Base-by-base conservation (phyloP, 2,888 invertebrate species). In the Microdon myrmicae region DNA sequence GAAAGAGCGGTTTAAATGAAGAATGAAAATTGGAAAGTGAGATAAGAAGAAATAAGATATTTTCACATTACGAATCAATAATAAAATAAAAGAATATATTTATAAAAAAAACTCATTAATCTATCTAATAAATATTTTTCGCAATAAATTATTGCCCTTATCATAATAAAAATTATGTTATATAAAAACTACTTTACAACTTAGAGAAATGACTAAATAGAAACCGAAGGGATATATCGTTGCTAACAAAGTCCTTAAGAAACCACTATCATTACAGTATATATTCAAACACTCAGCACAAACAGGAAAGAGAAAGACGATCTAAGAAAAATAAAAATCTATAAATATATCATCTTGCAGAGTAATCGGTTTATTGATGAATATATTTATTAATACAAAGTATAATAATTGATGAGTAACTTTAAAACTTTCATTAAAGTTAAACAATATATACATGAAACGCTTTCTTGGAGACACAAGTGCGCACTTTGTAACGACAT, bases 251-350 rank as follows among this genome's bases (percentile, higher is more conserved):
- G 9, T 59, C 44, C 59, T 53, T 10, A 28, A 43, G 22, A 13
- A 28, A 41, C 35, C 32, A 35, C 8, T 34, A 39, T 32, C 45
- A 41, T 39, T 45, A 43, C 55, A 55, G 43, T 37, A 54, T n/a
- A 48, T 54, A 48, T 60, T 67, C 53, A 61, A 66, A 38, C 48
- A 67, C 61, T 64, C 58, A 68, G 68, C 68, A 68, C 68, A 68
- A 64, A n/a, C n/a, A n/a, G n/a, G n/a, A n/a, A n/a, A n/a, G n/a
- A n/a, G n/a, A n/a, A n/a, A n/a, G n/a, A n/a, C n/a, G n/a, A n/a
- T n/a, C n/a, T n/a, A n/a, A n/a, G n/a, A n/a, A n/a, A n/a, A n/a
- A n/a, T n/a, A n/a, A n/a, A n/a, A n/a, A n/a, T n/a, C n/a, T n/a
- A n/a, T n/a, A n/a, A n/a, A 45, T 20, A 45, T 49, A 43, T 64